Base-by-base conservation (phyloP, 2,888 invertebrate genomes). In the Ernsta delagoae region DNA sequence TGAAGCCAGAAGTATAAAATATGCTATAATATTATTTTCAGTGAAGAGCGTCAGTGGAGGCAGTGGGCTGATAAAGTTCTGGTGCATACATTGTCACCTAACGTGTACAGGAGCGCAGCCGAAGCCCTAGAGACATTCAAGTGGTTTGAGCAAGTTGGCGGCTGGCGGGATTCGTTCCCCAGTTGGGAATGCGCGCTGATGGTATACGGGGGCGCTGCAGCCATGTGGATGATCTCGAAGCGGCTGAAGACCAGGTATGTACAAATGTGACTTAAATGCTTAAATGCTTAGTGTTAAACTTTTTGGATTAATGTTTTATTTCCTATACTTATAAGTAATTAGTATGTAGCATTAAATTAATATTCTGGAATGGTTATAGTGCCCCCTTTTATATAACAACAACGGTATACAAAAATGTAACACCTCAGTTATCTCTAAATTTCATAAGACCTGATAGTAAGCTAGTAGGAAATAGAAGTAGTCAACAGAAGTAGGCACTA, bases 1-100 rank as follows among this genome's bases (percentile, higher is more conserved):
- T 41, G 8, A 41, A 41, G 41, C 7, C 9, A 41, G 41, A 3
- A 41, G 1, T 41, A 8, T 41, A 41, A 41, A 41, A 41, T 8
- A 41, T 41, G 9, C 9, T 24, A 24, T 3, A 24, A 39, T 39
- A 39, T 1, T 6, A 6, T 39, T 94, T 94, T 59, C 81, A 98
- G 98, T 53, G 96, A 97, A 75, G 99, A 99, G 88, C 95, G 98
- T 45, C 96, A 98, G 81, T 99, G 99, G 99, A 95, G 99, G 60
- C 95, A 96, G 81, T 99, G 99, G 99, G 97, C 97, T 0, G 99
- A 99, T 85, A 95, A 95, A 61, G 96, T 96, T 53, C 94, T 99
- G 1, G 98, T 99, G 0, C 99, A 99, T 84, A 96, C 96, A 0
- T 93, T 99, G 45, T 99, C 99, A 0, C 99, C 99, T 0, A 99